These are phyloP conservation scores for Xenopus borealis DNA, from an alignment of 2,113 vertebrate genomes.

Conservation along the genomic window DNA sequence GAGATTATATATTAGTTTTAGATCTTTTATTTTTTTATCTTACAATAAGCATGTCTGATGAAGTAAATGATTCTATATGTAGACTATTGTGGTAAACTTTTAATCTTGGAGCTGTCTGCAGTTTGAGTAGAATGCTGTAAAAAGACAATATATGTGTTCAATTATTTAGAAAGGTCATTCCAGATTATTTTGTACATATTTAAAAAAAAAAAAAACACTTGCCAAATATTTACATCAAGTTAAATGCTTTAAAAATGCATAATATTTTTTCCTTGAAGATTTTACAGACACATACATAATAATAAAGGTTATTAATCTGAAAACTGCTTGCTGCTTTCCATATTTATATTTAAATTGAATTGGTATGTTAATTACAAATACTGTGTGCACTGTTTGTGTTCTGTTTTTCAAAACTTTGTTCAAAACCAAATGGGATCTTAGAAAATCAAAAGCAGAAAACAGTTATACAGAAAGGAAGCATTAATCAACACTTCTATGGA, in stretches of 20 bases:
- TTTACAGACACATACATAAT: conserved; percentile 25
- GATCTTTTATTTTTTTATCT: conserved; percentile 46
- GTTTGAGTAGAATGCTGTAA: conserved; percentile 54
- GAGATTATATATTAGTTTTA: conserved; percentile 35
- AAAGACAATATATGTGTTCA: conserved; percentile 59
- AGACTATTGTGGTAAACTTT: conserved; percentile 47
- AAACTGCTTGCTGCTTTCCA: conserved; percentile 4
- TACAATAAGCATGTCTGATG: conserved; percentile 54
- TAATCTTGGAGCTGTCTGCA: conserved; percentile 23
- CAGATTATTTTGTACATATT: conserved; percentile 52
- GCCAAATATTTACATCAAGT: conserved; percentile 40
- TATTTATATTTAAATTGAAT: conserved; percentile 26
- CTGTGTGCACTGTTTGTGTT: neutral
- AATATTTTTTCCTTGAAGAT: conserved; percentile 12
- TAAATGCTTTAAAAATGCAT: conserved; percentile 19
- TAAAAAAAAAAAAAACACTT: conserved; percentile 38
- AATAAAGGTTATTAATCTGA: conserved; percentile 21
- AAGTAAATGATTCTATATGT: conserved; percentile 47
- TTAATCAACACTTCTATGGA: too few species aligned
- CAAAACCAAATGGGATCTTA: too few species aligned
- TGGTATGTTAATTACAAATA: conserved; percentile 36
- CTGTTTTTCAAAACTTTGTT: conserved; percentile 5
- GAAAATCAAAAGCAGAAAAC: too few species aligned
- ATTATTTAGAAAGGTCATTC: conserved; percentile 66
- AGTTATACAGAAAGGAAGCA: neutral